phyloP scores from a whole-genome alignment of 1,140 invertebrate genomes.

The Thaumetopoea pityocampa region DNA sequence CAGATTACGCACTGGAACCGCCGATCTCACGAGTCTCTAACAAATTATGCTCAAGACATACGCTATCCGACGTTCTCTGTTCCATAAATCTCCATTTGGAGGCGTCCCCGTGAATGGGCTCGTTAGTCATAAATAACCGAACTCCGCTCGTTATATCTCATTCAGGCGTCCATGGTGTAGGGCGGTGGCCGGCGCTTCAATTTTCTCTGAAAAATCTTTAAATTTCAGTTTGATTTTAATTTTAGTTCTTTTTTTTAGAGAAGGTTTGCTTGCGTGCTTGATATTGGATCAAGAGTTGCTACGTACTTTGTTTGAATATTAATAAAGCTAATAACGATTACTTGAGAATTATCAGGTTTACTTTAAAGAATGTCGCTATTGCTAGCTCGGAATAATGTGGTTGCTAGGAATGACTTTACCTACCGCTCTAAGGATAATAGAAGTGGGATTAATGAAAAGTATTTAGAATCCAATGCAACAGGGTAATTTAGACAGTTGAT shows the following conservation, averaged over 20 bases:
- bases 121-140: constrained; percentile 65
- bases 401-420: no score
- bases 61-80: constrained; percentile 52
- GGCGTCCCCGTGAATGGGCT: constrained; percentile 52
- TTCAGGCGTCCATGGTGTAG: constrained; percentile 40
- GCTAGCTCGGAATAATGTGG: no score
- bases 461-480: no score
- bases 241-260: constrained; percentile 1
- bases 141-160: constrained; percentile 61
- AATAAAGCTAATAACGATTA: no score
- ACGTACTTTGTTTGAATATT: no score
- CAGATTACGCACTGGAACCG: constrained; percentile 1
- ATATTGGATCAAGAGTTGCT: not conserved
- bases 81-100: constrained; percentile 65
- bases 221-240: constrained; percentile 14
- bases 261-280: not conserved
- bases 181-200: constrained; percentile 8
- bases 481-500: no score
- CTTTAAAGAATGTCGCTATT: no score
- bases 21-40: constrained; percentile 23
- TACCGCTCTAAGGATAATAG: no score
- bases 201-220: constrained; percentile 28
- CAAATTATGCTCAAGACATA: constrained; percentile 50
- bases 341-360: no score
- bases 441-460: no score